These are phyloP conservation scores for Valencia hispanica DNA, from an alignment of 2,797 vertebrate species.

Conservation along the genomic window DNA sequence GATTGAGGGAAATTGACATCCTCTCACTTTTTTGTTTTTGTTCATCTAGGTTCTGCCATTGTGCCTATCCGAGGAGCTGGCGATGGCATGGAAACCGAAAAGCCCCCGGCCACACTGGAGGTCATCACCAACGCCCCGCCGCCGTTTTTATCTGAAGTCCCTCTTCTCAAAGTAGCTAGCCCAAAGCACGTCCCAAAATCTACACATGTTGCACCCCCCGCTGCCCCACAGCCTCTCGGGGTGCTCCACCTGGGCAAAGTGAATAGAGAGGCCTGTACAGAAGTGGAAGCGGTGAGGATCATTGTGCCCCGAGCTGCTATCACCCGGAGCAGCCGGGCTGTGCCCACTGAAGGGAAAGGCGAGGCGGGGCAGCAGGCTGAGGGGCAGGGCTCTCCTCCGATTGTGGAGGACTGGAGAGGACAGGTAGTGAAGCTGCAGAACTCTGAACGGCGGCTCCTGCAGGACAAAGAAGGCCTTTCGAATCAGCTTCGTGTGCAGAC, in stretches of 20 bases:
- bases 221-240: conserved; percentile 79
- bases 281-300: conserved; percentile 93
- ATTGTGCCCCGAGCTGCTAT: conserved; percentile 92
- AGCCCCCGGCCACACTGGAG: conserved; percentile 78
- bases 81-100: conserved; percentile 97
- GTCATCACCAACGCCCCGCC: conserved; percentile 49
- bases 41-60: conserved; percentile 55
- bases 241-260: conserved; percentile 93
- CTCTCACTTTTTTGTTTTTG: neutral
- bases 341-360: conserved; percentile 75
- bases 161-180: conserved; percentile 62
- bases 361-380: conserved; percentile 76
- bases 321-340: conserved; percentile 74
- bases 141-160: conserved; percentile 36
- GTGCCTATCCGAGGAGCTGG: conserved; percentile 89
- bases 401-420: conserved; percentile 83
- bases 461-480: conserved; percentile 95
- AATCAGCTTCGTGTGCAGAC: conserved; percentile 96
- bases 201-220: conserved; percentile 37
- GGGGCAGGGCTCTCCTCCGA: conserved; percentile 70
- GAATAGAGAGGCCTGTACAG: conserved; percentile 85
- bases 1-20: neutral
- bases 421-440: conserved; percentile 89
- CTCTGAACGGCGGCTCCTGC: conserved; percentile 91
- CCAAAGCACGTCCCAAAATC: conserved; percentile 67